Evolutionary conservation across 2,797 vertebrate genomes (phyloP).

Genomic region (Euthynnus affinis): DNA sequence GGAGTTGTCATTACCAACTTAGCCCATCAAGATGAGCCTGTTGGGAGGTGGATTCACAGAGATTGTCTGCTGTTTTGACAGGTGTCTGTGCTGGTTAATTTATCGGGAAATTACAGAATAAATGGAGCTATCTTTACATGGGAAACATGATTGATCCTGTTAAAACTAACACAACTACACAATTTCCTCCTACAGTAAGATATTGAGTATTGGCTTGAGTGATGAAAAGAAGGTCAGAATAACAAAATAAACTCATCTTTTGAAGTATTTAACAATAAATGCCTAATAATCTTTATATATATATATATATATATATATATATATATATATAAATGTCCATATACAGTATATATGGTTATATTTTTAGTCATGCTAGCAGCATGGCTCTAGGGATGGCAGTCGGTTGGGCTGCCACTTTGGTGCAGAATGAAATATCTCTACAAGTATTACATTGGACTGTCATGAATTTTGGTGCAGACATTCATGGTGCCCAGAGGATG

Average conservation of each 20-base stretch:
- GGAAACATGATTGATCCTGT: slow-evolving; percentile 58
- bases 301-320: no score
- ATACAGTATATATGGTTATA: not conserved
- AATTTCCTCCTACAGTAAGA: slow-evolving; percentile 20
- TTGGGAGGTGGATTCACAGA: slow-evolving; percentile 78
- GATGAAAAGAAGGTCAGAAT: slow-evolving; percentile 17
- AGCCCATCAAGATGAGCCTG: slow-evolving; percentile 80
- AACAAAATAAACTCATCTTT: not conserved
- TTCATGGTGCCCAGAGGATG: not conserved
- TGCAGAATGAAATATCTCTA: not conserved
- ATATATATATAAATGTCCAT: not conserved
- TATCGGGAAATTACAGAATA: slow-evolving; percentile 82
- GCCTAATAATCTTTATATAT: slow-evolving; percentile 1
- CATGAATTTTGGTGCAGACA: no score
- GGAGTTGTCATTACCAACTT: slow-evolving; percentile 84
- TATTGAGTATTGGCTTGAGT: slow-evolving; percentile 13
- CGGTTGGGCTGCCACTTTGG: no score
- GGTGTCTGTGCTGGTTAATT: slow-evolving; percentile 84
- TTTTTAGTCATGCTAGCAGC: not conserved
- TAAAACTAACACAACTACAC: slow-evolving; percentile 25
- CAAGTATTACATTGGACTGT: not conserved
- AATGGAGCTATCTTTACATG: slow-evolving; percentile 67
- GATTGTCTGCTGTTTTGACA: slow-evolving; percentile 84
- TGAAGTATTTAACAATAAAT: not conserved
- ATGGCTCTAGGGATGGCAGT: not conserved